phyloP scores from a whole-genome alignment of 2,888 invertebrate species.

The Parascotia fuliginaria region DNA sequence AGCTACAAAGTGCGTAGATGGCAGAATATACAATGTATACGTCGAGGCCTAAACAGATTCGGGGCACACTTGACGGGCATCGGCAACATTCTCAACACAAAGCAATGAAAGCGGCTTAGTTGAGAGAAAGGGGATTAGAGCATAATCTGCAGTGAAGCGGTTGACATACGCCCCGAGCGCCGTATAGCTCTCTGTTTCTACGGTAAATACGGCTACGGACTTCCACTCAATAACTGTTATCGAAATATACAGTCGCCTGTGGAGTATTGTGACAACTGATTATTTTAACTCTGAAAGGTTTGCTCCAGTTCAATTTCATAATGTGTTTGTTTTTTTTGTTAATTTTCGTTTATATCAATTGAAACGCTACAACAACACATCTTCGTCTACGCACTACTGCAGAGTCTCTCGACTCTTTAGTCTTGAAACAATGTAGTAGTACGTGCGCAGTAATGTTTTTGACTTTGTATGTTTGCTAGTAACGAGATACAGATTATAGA shows the following conservation, averaged over 20 bases:
- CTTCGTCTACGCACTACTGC: too few species aligned
- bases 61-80: constrained; percentile 75
- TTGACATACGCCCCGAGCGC: constrained; percentile 77
- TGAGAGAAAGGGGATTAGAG: constrained; percentile 78
- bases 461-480: too few species aligned
- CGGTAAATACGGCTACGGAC: constrained; percentile 53
- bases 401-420: too few species aligned
- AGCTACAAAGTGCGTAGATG: constrained; percentile 27
- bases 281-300: background rate
- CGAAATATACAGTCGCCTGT: constrained; percentile 13
- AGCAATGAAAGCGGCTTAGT: constrained; percentile 82
- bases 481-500: too few species aligned
- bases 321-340: too few species aligned
- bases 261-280: background rate
- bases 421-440: too few species aligned
- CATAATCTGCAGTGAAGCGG: constrained; percentile 78
- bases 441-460: too few species aligned
- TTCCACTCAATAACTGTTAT: constrained; percentile 32
- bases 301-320: background rate
- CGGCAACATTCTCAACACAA: constrained; percentile 73
- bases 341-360: too few species aligned
- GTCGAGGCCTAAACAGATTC: constrained; percentile 66
- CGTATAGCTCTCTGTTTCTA: constrained; percentile 46
- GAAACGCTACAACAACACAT: too few species aligned
- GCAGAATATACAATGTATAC: constrained; percentile 39